Conservation (phyloP, 30 jellyfish, hydroid and myxozoan species). For the Sanderia malayensis region DNA sequence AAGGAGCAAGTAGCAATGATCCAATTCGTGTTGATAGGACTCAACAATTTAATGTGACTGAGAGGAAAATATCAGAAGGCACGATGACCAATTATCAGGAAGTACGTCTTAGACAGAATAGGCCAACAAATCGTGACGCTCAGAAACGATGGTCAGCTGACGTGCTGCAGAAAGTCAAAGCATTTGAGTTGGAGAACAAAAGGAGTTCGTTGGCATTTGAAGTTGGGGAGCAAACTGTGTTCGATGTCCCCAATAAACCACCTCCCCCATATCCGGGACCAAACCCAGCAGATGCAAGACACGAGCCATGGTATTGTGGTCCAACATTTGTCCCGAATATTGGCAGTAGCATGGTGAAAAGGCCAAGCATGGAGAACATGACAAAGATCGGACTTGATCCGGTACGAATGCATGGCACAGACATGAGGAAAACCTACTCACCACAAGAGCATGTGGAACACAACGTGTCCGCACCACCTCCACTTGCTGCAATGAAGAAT, state of each 20-base stretch:
- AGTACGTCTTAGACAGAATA: slow-evolving; percentile 76
- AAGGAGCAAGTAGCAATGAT: neutral
- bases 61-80: slow-evolving; percentile 42
- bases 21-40: neutral
- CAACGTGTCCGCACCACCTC: neutral
- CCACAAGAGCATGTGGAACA: slow-evolving; percentile 14
- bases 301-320: slow-evolving; percentile 44
- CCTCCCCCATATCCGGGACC: slow-evolving; percentile 99
- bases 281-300: slow-evolving; percentile 18
- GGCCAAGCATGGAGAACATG: slow-evolving; percentile 68
- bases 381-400: slow-evolving; percentile 52
- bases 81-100: slow-evolving; percentile 42
- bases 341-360: slow-evolving; percentile 46
- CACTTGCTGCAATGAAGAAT: neutral
- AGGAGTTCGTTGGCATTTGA: slow-evolving; percentile 71
- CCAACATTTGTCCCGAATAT: slow-evolving; percentile 20
- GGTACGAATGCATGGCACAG: slow-evolving; percentile 55
- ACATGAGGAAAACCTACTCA: slow-evolving; percentile 40
- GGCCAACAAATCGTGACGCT: slow-evolving; percentile 45
- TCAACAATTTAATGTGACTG: slow-evolving; percentile 12
- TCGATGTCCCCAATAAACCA: slow-evolving; percentile 79
- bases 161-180: slow-evolving; percentile 56
- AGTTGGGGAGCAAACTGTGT: slow-evolving; percentile 43
- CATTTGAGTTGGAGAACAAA: slow-evolving; percentile 53
- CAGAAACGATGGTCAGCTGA: slow-evolving; percentile 99